Evolutionary conservation across 1,140 invertebrate genomes (phyloP).

Genomic region (Cyclina sinensis): DNA sequence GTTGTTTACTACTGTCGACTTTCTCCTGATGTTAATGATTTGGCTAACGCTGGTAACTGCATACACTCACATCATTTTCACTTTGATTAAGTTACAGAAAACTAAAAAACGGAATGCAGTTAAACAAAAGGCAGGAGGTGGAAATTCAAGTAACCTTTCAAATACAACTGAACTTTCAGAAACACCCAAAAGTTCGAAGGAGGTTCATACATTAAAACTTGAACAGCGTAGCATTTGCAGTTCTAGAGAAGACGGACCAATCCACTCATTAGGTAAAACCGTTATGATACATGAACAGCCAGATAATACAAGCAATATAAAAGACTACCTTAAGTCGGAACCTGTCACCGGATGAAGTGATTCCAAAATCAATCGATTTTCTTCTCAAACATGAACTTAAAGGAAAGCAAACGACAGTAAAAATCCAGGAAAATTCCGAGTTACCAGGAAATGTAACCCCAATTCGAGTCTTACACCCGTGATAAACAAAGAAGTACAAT

Average conservation of each 20-base stretch:
- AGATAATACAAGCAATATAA: not conserved
- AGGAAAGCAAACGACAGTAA: too few relatives aligned
- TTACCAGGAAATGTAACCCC: not conserved
- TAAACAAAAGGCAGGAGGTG: not conserved
- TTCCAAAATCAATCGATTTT: too few relatives aligned
- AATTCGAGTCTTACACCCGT: not conserved
- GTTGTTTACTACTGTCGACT: conserved; percentile 10
- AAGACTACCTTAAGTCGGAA: too few relatives aligned
- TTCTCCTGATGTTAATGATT: conserved; percentile 8
- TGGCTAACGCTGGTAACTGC: not conserved
- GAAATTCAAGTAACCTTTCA: not conserved
- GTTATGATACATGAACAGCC: not conserved
- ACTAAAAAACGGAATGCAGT: not conserved
- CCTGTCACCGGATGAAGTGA: too few relatives aligned
- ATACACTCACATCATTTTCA: conserved; percentile 49
- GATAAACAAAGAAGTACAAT: not conserved
- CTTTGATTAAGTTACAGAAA: not conserved
- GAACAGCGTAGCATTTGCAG: too few relatives aligned
- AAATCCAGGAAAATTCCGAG: not conserved
- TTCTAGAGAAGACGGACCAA: too few relatives aligned
- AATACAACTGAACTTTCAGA: too few relatives aligned
- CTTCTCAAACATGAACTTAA: too few relatives aligned
- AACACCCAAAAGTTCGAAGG: too few relatives aligned
- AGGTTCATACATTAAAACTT: too few relatives aligned
- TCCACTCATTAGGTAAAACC: too few relatives aligned